Evolutionary conservation across 1,140 invertebrate genomes (phyloP).

Genomic region (Cydia pomonella): DNA sequence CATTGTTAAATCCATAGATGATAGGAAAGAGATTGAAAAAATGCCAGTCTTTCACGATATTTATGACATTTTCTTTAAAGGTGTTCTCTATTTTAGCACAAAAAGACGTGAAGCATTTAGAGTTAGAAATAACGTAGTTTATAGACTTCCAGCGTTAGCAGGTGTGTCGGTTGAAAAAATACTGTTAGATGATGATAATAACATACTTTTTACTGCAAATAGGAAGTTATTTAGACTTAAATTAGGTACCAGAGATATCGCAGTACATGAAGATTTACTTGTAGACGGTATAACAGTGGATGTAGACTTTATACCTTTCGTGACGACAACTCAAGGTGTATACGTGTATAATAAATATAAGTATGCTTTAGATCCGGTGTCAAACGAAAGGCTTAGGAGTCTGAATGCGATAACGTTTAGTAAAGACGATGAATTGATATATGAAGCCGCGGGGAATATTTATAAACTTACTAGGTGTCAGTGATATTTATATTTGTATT

Average conservation of each 20-base stretch:
- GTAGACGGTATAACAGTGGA: neutral
- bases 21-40: slow-evolving; percentile 11
- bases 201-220: slow-evolving; percentile 25
- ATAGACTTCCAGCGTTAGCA: neutral
- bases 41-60: slow-evolving; percentile 13
- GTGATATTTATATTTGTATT: slow-evolving; percentile 9
- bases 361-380: neutral
- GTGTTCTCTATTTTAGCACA: slow-evolving; percentile 16
- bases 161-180: neutral
- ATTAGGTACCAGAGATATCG: slow-evolving; percentile 15
- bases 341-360: slow-evolving; percentile 35
- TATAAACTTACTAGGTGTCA: slow-evolving; percentile 7
- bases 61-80: slow-evolving; percentile 24
- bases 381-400: neutral
- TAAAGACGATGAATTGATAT: slow-evolving; percentile 28
- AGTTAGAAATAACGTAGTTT: neutral
- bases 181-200: slow-evolving; percentile 32
- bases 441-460: slow-evolving; percentile 5
- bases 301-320: neutral
- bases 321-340: neutral
- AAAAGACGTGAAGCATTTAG: slow-evolving; percentile 13
- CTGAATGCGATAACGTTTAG: slow-evolving; percentile 19
- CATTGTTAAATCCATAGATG: neutral
- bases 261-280: neutral
- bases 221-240: slow-evolving; percentile 20